A percentile compares a stretch with the other conserved stretches of the same genome.
Conservation (phyloP, 2,113 vertebrate genomes). For the Alouatta palliata region DNA sequence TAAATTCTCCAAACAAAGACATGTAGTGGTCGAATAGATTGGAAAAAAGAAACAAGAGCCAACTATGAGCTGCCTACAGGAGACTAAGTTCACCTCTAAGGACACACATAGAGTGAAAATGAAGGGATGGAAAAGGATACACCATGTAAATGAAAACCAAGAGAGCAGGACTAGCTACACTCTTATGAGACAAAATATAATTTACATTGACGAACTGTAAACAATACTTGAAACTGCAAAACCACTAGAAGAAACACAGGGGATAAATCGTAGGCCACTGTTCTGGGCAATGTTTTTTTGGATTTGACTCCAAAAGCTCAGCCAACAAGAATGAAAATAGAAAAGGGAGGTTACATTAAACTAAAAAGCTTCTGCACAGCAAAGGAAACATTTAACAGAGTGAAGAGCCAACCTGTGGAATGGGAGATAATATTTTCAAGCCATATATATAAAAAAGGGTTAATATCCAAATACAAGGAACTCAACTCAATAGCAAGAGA, state of each 20-base stretch:
- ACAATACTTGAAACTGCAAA: neutral
- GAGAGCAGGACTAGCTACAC: neutral
- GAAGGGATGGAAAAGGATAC: neutral
- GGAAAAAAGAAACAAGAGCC: neutral
- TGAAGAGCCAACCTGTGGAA: neutral
- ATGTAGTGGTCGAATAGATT: neutral
- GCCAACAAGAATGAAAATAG: neutral
- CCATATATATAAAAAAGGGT: neutral
- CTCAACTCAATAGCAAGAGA: neutral
- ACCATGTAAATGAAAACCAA: neutral
- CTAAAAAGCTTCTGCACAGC: neutral
- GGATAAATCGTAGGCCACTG: neutral
- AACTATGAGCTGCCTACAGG: neutral
- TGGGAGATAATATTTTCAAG: neutral
- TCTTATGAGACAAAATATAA: neutral
- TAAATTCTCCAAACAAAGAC: neutral
- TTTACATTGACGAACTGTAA: neutral
- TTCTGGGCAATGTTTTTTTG: neutral
- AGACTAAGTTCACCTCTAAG: neutral
- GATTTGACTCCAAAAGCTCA: neutral
- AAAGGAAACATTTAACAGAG: neutral
- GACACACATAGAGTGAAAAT: neutral
- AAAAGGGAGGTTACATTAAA: neutral
- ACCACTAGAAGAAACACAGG: neutral
- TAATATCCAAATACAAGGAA: neutral